These are phyloP conservation scores for Ifrita kowaldi DNA, from an alignment of 2,113 vertebrate species.

Conservation along the genomic window DNA sequence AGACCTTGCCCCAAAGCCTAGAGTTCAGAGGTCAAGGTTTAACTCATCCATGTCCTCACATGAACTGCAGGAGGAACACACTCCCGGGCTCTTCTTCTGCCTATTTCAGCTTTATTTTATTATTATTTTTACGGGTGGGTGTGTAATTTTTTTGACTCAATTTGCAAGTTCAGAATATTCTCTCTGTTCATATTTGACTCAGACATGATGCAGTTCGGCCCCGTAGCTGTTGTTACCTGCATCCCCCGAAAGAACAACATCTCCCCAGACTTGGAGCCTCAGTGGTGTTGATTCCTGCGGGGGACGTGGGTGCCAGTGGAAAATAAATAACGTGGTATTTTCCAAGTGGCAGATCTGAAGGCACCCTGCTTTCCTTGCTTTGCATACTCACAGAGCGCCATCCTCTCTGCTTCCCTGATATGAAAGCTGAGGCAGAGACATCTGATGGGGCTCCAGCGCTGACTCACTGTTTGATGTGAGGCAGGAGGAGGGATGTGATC, in stretches of 20 bases:
- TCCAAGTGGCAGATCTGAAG: conserved; percentile 13
- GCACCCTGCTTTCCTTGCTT: conserved; percentile 26
- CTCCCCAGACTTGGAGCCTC: background rate
- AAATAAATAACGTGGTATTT: background rate
- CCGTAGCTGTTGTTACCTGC: background rate
- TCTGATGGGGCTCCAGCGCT: conserved; percentile 42
- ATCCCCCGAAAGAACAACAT: background rate
- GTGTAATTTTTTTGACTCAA: background rate
- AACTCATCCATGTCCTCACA: background rate
- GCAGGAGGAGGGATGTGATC: conserved; percentile 34
- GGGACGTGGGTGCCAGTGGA: background rate
- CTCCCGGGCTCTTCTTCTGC: background rate
- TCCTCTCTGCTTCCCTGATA: conserved; percentile 1
- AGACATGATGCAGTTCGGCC: background rate
- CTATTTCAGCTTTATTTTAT: background rate
- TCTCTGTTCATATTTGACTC: background rate
- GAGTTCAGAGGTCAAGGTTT: background rate
- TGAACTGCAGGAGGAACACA: background rate
- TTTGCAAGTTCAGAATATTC: background rate
- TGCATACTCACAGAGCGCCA: conserved; percentile 23
- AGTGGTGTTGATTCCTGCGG: background rate
- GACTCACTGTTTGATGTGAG: conserved; percentile 58
- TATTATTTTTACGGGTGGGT: background rate
- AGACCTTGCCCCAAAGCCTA: background rate
- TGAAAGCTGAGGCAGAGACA: background rate